Evolutionary conservation across 1,140 invertebrate genomes (phyloP).

Genomic region (Polypedilum pembai): DNA sequence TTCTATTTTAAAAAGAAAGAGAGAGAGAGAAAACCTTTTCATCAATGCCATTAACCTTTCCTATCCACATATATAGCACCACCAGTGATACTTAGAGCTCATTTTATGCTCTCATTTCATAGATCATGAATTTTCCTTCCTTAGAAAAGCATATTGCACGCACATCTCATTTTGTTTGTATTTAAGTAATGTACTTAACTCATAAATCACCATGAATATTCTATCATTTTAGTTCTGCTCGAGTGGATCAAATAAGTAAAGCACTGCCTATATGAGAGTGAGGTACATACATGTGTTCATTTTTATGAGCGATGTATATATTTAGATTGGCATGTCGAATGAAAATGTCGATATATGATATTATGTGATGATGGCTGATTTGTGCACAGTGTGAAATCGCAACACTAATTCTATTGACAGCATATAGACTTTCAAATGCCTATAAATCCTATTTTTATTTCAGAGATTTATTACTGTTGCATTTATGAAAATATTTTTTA

Average conservation of each 20-base stretch:
- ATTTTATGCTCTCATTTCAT: not conserved
- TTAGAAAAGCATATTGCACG: not conserved
- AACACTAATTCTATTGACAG: too few relatives aligned
- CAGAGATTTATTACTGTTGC: too few relatives aligned
- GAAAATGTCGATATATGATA: conserved; percentile 10
- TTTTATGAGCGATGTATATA: not conserved
- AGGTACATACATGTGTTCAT: not conserved
- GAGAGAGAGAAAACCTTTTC: conserved; percentile 18
- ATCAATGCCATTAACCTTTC: conserved; percentile 14
- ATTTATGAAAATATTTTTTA: too few relatives aligned
- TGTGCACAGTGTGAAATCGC: too few relatives aligned
- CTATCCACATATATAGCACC: not conserved
- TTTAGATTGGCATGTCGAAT: not conserved
- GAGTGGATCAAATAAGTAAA: not conserved
- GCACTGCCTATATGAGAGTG: not conserved
- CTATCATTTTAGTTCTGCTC: conserved; percentile 1
- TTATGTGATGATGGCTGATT: conserved; percentile 11
- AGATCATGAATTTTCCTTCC: conserved; percentile 9
- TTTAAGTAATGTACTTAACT: conserved; percentile 20
- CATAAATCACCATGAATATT: conserved; percentile 9
- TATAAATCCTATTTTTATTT: too few relatives aligned
- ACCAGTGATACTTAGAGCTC: not conserved
- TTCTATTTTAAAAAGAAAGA: not conserved
- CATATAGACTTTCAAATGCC: too few relatives aligned
- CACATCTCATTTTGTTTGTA: not conserved